Evolutionary conservation across 2,888 invertebrate genomes (phyloP).

Genomic region (Synanthedon myopaeformis): DNA sequence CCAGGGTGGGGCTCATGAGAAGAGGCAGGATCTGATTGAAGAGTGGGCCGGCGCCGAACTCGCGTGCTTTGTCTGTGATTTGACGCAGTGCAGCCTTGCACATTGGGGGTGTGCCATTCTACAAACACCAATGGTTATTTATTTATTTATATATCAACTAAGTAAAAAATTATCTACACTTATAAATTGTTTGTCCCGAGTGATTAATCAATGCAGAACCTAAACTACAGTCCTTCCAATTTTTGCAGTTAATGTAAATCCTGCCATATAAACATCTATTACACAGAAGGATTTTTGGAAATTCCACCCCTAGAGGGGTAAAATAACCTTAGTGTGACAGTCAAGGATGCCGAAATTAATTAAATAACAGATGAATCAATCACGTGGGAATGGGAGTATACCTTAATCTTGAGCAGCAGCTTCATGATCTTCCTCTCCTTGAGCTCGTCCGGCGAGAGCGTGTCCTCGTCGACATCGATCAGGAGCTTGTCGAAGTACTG

Average conservation of each 20-base stretch:
- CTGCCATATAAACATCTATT: too few relatives aligned
- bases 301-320: not conserved
- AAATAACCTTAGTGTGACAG: not conserved
- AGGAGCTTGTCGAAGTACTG: constrained; percentile 99
- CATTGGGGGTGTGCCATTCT: constrained; percentile 99
- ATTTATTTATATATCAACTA: too few relatives aligned
- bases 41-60: constrained; percentile 97
- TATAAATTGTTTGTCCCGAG: too few relatives aligned
- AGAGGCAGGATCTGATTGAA: constrained; percentile 99
- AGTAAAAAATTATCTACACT: too few relatives aligned
- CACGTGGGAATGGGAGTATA: constrained; percentile 8
- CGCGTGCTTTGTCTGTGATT: constrained; percentile 98
- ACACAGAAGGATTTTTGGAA: too few relatives aligned
- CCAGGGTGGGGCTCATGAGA: constrained; percentile 99
- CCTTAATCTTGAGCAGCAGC: constrained; percentile 94
- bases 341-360: not conserved
- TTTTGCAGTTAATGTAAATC: too few relatives aligned
- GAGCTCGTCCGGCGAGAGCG: constrained; percentile 94
- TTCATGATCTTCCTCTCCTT: constrained; percentile 99
- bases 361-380: not conserved
- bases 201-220: too few relatives aligned
- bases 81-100: constrained; percentile 96
- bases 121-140: not conserved
- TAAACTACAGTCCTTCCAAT: too few relatives aligned
- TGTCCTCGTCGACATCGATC: constrained; percentile 97